Percentiles rank a stretch among this genome's conserved stretches.
Evolutionary conservation across 2,888 invertebrate genomes (phyloP).

Genomic region (Mesochorus sp.): DNA sequence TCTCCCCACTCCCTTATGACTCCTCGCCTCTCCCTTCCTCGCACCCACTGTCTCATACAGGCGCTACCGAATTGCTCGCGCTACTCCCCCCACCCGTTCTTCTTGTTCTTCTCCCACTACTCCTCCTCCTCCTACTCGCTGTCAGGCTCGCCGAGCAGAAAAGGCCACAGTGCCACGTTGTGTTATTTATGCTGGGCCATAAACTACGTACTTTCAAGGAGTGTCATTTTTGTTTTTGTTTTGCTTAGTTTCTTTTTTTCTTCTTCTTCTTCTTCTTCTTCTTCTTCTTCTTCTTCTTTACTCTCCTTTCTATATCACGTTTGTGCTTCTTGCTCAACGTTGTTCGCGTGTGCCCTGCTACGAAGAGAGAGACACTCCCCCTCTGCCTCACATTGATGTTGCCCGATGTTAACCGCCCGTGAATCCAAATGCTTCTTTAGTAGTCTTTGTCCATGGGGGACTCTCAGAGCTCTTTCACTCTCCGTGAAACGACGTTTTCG

Average conservation of each 20-base stretch:
- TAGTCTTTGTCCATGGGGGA: background rate
- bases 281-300: slow-evolving; percentile 11
- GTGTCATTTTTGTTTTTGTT: slow-evolving; percentile 62
- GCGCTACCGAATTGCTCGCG: slow-evolving; percentile 44
- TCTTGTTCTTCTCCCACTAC: slow-evolving; percentile 6
- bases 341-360: slow-evolving; percentile 57
- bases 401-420: slow-evolving; percentile 1
- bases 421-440: too few relatives aligned
- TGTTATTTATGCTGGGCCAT: slow-evolving; percentile 65
- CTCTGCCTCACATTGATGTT: slow-evolving; percentile 6
- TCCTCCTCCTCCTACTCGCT: background rate
- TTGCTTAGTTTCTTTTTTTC: slow-evolving; percentile 59
- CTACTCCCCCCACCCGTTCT: slow-evolving; percentile 6
- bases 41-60: slow-evolving; percentile 53
- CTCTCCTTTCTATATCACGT: slow-evolving; percentile 11
- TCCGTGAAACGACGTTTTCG: too few relatives aligned
- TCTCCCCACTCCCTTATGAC: slow-evolving; percentile 31
- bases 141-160: slow-evolving; percentile 1
- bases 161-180: slow-evolving; percentile 37
- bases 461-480: background rate
- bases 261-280: background rate
- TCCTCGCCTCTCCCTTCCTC: slow-evolving; percentile 36
- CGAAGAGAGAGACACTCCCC: background rate
- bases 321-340: slow-evolving; percentile 49
- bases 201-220: slow-evolving; percentile 66